These are phyloP conservation scores for Tachysurus fulvidraco DNA, from an alignment of 2,113 vertebrate species.

Conservation along the genomic window DNA sequence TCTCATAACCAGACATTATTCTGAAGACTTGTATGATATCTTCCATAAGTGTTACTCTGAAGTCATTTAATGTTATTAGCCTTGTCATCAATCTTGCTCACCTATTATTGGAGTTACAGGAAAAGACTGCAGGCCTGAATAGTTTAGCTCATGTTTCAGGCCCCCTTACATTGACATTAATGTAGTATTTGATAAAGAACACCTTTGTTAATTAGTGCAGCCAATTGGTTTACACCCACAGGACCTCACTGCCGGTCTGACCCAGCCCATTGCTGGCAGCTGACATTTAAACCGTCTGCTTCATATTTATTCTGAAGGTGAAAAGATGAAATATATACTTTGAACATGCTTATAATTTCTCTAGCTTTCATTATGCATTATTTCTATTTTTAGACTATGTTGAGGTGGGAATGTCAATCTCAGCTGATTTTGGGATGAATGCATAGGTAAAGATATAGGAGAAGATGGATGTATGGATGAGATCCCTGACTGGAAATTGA, in stretches of 20 bases:
- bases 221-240: constrained; percentile 55
- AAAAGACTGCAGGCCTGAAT: constrained; percentile 52
- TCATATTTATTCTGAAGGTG: constrained; percentile 55
- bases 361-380: background rate
- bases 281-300: constrained; percentile 64
- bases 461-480: background rate
- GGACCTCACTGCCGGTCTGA: constrained; percentile 33
- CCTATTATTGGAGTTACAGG: constrained; percentile 40
- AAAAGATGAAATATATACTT: constrained; percentile 41
- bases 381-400: background rate
- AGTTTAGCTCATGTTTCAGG: constrained; percentile 26
- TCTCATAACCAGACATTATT: background rate
- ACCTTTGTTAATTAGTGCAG: constrained; percentile 62
- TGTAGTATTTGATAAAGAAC: constrained; percentile 67
- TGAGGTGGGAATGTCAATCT: background rate
- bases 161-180: constrained; percentile 59
- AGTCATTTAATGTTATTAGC: constrained; percentile 9
- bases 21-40: background rate
- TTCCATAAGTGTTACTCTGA: background rate
- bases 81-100: constrained; percentile 19
- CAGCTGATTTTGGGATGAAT: background rate
- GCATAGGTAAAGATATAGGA: background rate
- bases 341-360: constrained; percentile 23
- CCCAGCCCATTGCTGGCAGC: constrained; percentile 30
- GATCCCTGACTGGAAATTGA: background rate